Percentiles rank a stretch among this genome's conserved stretches.
These are phyloP conservation scores for Galemys pyrenaicus DNA, from an alignment of 2,113 vertebrate species.

Conservation along the genomic window DNA sequence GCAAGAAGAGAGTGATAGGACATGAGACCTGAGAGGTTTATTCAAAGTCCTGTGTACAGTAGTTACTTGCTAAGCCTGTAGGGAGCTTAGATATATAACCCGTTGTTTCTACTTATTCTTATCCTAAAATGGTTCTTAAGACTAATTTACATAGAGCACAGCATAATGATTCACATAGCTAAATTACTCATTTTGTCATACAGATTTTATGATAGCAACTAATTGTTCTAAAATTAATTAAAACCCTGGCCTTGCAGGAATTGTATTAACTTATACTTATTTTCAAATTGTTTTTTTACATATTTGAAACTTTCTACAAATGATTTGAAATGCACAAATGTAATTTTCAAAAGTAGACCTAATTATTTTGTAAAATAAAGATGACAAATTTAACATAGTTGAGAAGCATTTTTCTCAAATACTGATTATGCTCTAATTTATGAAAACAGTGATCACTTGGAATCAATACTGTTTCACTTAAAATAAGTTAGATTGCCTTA, in stretches of 20 bases:
- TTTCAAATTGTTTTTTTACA: neutral
- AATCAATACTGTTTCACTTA: neutral
- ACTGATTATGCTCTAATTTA: no score
- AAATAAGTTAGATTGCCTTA: neutral
- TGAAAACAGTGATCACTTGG: neutral
- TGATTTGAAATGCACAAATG: neutral
- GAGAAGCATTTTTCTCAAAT: neutral
- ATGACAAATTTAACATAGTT: neutral
- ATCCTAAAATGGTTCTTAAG: neutral
- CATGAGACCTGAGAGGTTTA: accelerated
- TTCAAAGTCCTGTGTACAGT: neutral
- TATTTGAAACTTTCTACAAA: neutral
- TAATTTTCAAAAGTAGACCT: conserved; percentile 12
- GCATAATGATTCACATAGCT: neutral
- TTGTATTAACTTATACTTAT: conserved; percentile 36
- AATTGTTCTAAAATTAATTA: conserved; percentile 45
- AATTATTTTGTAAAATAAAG: conserved; percentile 30
- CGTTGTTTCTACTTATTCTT: neutral
- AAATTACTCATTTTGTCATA: conserved; percentile 17
- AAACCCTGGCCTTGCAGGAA: conserved; percentile 22
- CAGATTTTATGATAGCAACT: conserved; percentile 31
- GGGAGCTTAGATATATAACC: neutral
- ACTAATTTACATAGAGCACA: conserved; percentile 1
- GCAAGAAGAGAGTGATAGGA: neutral
- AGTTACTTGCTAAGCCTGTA: accelerated